Evolutionary conservation across 92 coral and sea anemone species (phyloP).

Genomic region (Bergia puertoricense): DNA sequence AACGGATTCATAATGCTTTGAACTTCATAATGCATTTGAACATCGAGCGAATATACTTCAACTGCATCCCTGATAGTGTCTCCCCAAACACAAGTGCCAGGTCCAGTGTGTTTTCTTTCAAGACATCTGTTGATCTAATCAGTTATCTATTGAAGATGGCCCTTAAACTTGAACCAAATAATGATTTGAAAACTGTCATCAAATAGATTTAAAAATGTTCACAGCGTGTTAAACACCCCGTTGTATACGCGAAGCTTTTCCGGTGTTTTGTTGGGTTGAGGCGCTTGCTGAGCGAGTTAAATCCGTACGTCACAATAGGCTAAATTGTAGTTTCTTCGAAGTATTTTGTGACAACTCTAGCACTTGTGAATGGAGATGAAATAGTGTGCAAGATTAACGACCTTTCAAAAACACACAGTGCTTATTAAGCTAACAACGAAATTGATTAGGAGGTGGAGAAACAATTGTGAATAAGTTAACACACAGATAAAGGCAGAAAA

Average conservation of each 20-base stretch:
- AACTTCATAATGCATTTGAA: not conserved
- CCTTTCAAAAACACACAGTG: conserved; percentile 38
- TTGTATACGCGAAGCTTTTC: conserved; percentile 31
- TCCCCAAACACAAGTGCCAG: not conserved
- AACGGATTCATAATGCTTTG: conserved; percentile 16
- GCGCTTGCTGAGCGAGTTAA: conserved; percentile 20
- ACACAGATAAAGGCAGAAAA: not conserved
- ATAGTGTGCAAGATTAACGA: conserved; percentile 26
- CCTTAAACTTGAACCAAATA: not conserved
- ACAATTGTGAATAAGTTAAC: conserved; percentile 7
- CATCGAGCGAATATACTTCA: not conserved
- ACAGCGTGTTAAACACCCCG: conserved; percentile 25
- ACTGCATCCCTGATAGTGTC: not conserved
- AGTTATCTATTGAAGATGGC: not conserved
- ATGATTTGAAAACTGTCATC: conserved; percentile 7
- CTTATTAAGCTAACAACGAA: conserved; percentile 37
- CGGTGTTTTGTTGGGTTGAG: conserved; percentile 34
- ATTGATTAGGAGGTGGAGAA: conserved; percentile 36
- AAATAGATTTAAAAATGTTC: not conserved
- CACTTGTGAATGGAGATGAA: conserved; percentile 30
- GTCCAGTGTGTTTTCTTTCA: conserved; percentile 24
- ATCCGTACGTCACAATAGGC: conserved; percentile 28
- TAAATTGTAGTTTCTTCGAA: conserved; percentile 21
- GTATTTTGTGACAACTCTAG: conserved; percentile 7
- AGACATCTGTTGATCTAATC: conserved; percentile 7